Base-by-base conservation (phyloP, 2,797 vertebrate species). In the Cossypha polioptera region DNA sequence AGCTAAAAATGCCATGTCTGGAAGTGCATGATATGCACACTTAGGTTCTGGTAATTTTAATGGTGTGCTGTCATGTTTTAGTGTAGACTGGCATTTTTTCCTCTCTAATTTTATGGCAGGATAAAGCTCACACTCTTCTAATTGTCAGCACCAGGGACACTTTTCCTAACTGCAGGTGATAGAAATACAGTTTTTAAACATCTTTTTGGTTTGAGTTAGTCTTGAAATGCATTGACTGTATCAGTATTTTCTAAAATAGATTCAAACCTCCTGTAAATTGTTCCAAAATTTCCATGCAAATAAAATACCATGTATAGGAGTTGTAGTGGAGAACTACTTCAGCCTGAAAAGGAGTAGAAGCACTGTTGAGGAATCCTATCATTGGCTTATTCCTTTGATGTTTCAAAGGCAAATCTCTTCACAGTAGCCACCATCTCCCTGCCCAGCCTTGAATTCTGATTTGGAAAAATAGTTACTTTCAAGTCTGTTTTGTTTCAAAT, bases 51-150 rank as follows among this genome's bases (percentile, higher is more conserved):
- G 63, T 88, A 83, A 61, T 88, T 90, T 47, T 75, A 91, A 83
- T 88, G 62, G 53, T 88, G 68, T 88, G 72, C 88, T 95, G 68
- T 95, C 79, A 55, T 92, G 76, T 92, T 91, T 86, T 86, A 90
- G 11, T 22, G 42, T 77, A 83, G 85, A 40, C 76, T 92, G 82
- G 47, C 78, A 76, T 89, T 86, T 93, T 72, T 65, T 26, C 29
- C 19, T 79, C 20, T 92, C 28, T 88, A 81, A 81, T 93, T 84
- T 90, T 81, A 48, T 86, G 82, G 69, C 83, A 82, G 71, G 51
- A 75, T 78, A 92, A 94, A 78, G 29, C 59, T 80, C 63, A 38
- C 15, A 14, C 43, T 17, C 14, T 75, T 87, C 35, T 89, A 79
- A 86, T 78, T 90, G 79, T 86, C 88, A 91, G 72, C 79, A 75